Evolutionary conservation across 2,888 invertebrate species (phyloP).

Genomic region (Baronia brevicornis): DNA sequence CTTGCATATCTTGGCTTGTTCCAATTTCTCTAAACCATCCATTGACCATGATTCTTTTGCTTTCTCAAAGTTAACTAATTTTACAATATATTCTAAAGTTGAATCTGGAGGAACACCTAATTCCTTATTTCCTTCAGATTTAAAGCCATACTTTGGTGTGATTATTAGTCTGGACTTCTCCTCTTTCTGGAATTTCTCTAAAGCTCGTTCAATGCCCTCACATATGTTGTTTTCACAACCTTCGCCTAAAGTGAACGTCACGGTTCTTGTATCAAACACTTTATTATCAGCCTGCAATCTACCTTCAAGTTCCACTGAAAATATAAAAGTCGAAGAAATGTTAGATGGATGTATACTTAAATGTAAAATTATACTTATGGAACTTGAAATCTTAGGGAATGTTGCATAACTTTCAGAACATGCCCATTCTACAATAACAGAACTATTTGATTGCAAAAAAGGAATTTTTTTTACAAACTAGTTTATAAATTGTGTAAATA

Average conservation of each 20-base stretch:
- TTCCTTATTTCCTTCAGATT: conserved; percentile 79
- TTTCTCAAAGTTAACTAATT: conserved; percentile 88
- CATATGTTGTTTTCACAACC: conserved; percentile 84
- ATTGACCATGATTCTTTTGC: conserved; percentile 88
- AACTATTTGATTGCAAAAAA: too few species aligned
- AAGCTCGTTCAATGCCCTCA: conserved; percentile 87
- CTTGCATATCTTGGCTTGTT: conserved; percentile 88
- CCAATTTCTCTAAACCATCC: conserved; percentile 85
- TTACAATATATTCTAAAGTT: conserved; percentile 86
- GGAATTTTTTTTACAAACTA: too few species aligned
- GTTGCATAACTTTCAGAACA: too few species aligned
- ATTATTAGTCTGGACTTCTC: conserved; percentile 86
- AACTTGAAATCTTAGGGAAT: too few species aligned
- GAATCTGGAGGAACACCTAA: conserved; percentile 86
- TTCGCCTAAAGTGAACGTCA: conserved; percentile 91
- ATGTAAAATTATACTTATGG: too few species aligned
- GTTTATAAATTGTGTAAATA: too few species aligned
- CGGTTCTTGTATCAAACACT: conserved; percentile 88
- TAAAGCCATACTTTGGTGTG: conserved; percentile 88
- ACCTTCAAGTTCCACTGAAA: conserved; percentile 82
- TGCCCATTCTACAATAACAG: too few species aligned
- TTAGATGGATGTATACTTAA: too few species aligned
- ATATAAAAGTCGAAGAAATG: too few species aligned
- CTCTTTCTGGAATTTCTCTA: conserved; percentile 86
- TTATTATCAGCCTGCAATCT: conserved; percentile 75